phyloP scores from a whole-genome alignment of 2,797 vertebrate species.

The Eidolon dupreanum region DNA sequence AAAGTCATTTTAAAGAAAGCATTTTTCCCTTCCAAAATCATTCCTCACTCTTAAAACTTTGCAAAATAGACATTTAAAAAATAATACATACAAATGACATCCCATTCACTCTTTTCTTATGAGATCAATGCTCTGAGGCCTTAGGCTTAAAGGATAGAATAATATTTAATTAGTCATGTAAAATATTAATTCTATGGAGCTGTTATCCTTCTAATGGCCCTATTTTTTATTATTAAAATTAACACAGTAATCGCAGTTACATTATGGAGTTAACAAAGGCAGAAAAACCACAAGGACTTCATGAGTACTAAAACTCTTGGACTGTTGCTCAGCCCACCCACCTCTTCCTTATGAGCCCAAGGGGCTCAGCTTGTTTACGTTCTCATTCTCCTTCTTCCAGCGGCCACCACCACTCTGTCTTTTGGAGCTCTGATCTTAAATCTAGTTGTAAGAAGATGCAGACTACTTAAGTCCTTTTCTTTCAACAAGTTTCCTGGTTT shows the following conservation, averaged over 20 bases:
- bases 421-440: background rate
- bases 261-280: background rate
- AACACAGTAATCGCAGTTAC: background rate
- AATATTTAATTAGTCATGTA: conserved; percentile 38
- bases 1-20: background rate
- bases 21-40: background rate
- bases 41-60: background rate
- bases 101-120: background rate
- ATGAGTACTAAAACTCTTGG: no score
- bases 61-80: background rate
- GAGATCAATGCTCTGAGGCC: background rate
- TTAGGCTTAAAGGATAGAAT: background rate
- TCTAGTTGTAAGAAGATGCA: background rate
- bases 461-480: background rate
- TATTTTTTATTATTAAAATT: conserved; percentile 1
- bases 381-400: background rate
- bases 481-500: background rate
- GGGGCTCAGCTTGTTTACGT: background rate
- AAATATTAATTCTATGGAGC: conserved; percentile 42
- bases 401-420: background rate
- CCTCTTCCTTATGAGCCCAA: background rate
- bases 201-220: background rate
- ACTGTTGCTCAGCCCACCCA: background rate
- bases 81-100: background rate
- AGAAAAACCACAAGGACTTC: background rate